Conservation (phyloP, 2,797 vertebrate species). For the Lepilemur ruficaudatus region DNA sequence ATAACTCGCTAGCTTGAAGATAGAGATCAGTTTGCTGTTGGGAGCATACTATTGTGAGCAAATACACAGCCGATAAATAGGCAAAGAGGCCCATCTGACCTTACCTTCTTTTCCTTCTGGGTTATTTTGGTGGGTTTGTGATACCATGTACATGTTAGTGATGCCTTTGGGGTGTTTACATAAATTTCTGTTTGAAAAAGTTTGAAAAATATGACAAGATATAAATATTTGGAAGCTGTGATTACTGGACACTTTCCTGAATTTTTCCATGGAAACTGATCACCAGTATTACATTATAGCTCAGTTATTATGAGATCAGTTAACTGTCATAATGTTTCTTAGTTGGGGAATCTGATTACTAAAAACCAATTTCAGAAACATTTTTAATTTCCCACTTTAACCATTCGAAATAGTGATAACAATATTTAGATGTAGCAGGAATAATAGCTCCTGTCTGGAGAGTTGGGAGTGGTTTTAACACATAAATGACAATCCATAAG, state of each 20-base stretch:
- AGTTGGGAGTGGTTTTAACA: neutral
- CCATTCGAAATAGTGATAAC: neutral
- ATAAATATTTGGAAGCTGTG: neutral
- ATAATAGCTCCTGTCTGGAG: neutral
- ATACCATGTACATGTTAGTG: neutral
- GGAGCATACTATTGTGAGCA: neutral
- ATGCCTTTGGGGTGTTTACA: neutral
- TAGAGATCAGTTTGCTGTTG: neutral
- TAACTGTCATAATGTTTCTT: neutral
- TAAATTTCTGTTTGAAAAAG: neutral
- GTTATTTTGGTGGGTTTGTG: neutral
- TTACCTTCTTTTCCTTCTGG: neutral
- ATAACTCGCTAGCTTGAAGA: neutral
- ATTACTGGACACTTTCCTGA: neutral
- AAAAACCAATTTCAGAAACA: neutral
- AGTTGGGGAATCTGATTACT: neutral
- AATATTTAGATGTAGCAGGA: neutral
- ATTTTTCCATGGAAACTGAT: neutral
- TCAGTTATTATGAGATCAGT: neutral
- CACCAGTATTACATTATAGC: no score
- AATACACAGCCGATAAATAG: neutral
- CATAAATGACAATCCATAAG: neutral
- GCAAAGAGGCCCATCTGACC: neutral
- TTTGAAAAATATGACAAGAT: neutral
- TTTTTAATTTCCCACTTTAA: neutral